Evolutionary conservation across 2,888 invertebrate genomes (phyloP).

Genomic region (Cataglyphis albicans): DNA sequence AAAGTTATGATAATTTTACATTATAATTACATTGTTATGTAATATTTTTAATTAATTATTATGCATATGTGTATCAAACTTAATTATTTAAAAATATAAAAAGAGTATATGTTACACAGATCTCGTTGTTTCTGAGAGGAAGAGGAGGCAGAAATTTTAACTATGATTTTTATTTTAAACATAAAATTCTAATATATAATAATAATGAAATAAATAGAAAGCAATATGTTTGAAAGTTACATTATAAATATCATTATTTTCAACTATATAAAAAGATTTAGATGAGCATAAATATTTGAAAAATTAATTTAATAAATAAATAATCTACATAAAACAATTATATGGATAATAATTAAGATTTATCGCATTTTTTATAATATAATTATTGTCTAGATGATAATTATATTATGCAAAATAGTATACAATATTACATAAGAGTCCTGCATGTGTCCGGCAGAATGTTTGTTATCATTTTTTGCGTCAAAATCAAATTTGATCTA

Average conservation of each 20-base stretch:
- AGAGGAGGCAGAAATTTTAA: background rate
- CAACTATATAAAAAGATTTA: background rate
- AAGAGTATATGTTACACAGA: background rate
- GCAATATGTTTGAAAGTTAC: background rate
- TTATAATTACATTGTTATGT: background rate
- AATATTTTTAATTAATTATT: background rate
- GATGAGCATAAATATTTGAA: background rate
- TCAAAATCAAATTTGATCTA: background rate
- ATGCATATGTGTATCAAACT: too few relatives aligned
- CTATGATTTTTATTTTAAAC: background rate
- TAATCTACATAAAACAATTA: background rate
- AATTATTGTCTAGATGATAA: conserved; percentile 8
- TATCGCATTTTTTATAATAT: background rate
- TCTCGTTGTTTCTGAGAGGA: background rate
- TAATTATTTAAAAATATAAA: background rate
- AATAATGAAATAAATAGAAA: background rate
- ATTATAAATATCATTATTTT: background rate
- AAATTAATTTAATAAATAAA: background rate
- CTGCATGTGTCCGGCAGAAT: background rate
- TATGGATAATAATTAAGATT: background rate
- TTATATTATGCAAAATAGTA: background rate
- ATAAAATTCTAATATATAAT: background rate
- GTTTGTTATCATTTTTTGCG: background rate
- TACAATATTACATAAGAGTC: background rate
- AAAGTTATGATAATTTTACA: background rate